Evolutionary conservation across 2,797 vertebrate genomes (phyloP).

Genomic region (Platyrinchus mystaceus): DNA sequence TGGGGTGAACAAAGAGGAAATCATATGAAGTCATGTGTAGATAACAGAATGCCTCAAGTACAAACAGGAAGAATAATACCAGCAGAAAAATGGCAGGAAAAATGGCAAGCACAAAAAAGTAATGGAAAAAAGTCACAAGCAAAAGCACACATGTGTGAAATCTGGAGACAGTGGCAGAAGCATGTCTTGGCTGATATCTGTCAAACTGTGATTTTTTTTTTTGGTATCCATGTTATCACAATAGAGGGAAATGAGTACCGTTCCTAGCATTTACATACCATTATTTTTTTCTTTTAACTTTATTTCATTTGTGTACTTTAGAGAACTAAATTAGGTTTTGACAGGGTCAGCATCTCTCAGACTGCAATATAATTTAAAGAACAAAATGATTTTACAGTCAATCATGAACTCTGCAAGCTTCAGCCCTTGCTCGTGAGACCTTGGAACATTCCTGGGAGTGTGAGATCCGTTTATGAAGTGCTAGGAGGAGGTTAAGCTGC

Average conservation of each 20-base stretch:
- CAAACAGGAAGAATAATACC: slow-evolving; percentile 49
- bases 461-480: not conserved
- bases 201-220: not conserved
- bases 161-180: not conserved
- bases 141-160: not conserved
- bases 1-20: not conserved
- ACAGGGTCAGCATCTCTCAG: not conserved
- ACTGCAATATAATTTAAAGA: not conserved
- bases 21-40: not conserved
- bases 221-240: not conserved
- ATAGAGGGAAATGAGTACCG: not conserved
- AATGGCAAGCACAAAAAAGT: not conserved
- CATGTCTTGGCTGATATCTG: not conserved
- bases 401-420: not conserved
- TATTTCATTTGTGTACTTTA: not conserved
- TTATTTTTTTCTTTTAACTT: not conserved
- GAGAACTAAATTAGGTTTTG: not conserved
- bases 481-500: not conserved
- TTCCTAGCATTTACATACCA: not conserved
- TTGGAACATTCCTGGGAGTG: not conserved
- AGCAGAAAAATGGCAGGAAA: not conserved
- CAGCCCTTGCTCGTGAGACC: not conserved
- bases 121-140: not conserved
- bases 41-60: slow-evolving; percentile 6
- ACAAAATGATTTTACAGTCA: not conserved